Base-by-base conservation (phyloP, 2,888 invertebrate species). In the Willowsia nigromaculata region DNA sequence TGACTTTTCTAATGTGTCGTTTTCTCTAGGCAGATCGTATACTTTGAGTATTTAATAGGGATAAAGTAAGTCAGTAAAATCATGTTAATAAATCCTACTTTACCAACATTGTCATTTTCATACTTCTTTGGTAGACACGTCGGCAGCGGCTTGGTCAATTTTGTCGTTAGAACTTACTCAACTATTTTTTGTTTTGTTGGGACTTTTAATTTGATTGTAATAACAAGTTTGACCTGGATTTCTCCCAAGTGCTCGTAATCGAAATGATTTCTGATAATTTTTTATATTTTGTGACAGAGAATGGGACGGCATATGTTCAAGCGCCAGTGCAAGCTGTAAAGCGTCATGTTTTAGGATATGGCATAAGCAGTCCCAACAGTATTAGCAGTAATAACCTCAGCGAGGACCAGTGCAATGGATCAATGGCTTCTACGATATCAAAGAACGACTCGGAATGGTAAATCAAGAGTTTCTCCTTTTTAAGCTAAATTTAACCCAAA, bases 261-360 rank as follows among this genome's bases (percentile, higher is more conserved):
- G 15, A 37, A 56, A 53, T 76, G 71, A 27, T 76, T 56, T 85
- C 80, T 59, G 71, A 78, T 76, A 80, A 74, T 33, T 71, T 83
- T 81, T 81, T 53, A 56, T 78, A 89, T 85, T 50, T 80, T 33
- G 40, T 80, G 30, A 15, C 83, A 88, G 88, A 88, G 40, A 83
- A 88, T 37, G 91, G 91, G 65, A 88, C 89, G 40, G 91, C 90
- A 62, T 89, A 90, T 43, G 91, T 90, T 43, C 90, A 90, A 59
- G 91, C 91, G 18, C 92, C 92, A 25, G 92, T 92, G 11, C 91
- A 92, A 78, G 92, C 92, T 43, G 91, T 92, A 56, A 92, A 92
- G 86, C 91, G 91, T 43, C 90, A 92, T 90, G 91, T 91, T 13
- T 59, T 86, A 50, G 91, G 91, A n/a, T 91, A 27, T 30, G 91